Conservation (phyloP, 2,113 vertebrate species). For the Garra rufa region DNA sequence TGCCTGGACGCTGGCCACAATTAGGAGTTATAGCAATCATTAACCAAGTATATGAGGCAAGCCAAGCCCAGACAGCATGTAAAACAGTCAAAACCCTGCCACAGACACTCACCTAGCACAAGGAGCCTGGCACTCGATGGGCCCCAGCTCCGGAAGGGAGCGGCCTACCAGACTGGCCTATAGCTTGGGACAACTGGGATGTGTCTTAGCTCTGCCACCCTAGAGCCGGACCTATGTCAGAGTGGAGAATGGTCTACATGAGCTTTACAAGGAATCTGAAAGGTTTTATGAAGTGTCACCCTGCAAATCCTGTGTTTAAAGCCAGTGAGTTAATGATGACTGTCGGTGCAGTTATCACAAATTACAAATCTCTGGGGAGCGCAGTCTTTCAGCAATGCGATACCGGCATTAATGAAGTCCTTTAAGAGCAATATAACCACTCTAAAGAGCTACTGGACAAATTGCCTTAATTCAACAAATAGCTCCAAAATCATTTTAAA, state of each 20-base stretch:
- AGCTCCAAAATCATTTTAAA: not conserved
- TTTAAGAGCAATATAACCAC: slow-evolving; percentile 9
- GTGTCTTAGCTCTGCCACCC: slow-evolving; percentile 71
- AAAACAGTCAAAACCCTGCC: slow-evolving; percentile 44
- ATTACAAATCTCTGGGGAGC: slow-evolving; percentile 39
- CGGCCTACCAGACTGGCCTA: slow-evolving; percentile 64
- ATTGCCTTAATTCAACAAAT: not conserved
- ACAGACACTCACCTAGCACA: slow-evolving; percentile 41
- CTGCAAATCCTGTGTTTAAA: slow-evolving; percentile 57
- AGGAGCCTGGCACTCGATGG: slow-evolving; percentile 46
- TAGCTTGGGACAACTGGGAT: slow-evolving; percentile 64
- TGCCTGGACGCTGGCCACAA: slow-evolving; percentile 48
- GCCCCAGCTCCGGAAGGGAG: slow-evolving; percentile 62
- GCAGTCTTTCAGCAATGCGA: not conserved
- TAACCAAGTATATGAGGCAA: slow-evolving; percentile 50
- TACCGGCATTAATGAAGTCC: not conserved
- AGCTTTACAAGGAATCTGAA: slow-evolving; percentile 35
- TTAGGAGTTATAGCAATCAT: slow-evolving; percentile 58
- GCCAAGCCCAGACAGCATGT: slow-evolving; percentile 42
- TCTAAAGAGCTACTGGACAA: not conserved
- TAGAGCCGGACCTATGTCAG: slow-evolving; percentile 30
- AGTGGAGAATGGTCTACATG: slow-evolving; percentile 45
- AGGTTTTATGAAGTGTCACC: slow-evolving; percentile 59
- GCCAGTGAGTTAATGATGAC: slow-evolving; percentile 40
- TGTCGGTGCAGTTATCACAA: slow-evolving; percentile 42